Evolutionary conservation across 2,113 vertebrate species (phyloP).

Genomic region (Muntiacus muntjak): DNA sequence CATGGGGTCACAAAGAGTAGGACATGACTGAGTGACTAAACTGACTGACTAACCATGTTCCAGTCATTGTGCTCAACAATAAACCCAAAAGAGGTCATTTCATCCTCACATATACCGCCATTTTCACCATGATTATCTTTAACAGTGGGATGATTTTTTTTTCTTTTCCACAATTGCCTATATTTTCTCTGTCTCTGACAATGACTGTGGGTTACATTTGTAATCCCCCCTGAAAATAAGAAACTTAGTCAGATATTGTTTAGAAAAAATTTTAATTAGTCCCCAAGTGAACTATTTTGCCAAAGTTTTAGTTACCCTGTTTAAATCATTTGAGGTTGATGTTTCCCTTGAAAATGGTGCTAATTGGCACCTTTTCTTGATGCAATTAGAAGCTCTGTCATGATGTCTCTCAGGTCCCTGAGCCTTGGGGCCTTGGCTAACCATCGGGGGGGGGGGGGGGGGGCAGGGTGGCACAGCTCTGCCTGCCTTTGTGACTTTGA

Average conservation of each 20-base stretch:
- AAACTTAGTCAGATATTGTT: neutral
- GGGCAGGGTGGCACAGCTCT: neutral
- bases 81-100: neutral
- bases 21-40: neutral
- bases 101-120: neutral
- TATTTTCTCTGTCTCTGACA: neutral
- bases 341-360: neutral
- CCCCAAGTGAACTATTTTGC: constrained; percentile 16
- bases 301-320: constrained; percentile 19
- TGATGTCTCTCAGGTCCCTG: neutral
- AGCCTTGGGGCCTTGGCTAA: neutral
- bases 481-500: neutral
- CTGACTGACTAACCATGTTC: neutral
- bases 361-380: neutral
- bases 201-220: neutral
- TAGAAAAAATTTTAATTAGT: constrained; percentile 46
- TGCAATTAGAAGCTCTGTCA: neutral
- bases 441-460: neutral
- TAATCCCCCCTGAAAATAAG: neutral
- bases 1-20: neutral
- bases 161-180: neutral
- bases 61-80: neutral
- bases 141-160: neutral
- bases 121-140: neutral
- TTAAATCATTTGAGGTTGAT: neutral